Base-by-base conservation (phyloP, 2,888 invertebrate species). In the Zele albiditarsus region DNA sequence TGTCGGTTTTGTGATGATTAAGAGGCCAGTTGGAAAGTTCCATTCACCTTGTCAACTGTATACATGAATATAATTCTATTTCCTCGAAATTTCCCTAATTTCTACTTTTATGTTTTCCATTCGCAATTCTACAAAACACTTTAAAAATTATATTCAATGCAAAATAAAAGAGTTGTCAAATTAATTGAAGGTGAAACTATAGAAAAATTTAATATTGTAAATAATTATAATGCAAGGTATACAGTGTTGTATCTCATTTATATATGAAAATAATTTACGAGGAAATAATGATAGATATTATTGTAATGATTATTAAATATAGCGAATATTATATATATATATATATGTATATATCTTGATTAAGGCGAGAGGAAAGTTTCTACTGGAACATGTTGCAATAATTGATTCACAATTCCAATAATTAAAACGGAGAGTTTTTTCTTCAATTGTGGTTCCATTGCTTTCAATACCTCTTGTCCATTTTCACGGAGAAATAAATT, bases 401-500 rank as follows among this genome's bases (percentile, higher is more conserved):
- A 87, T 83, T 93, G 92, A 88, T 94, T 94, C 49, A 93, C 91
- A 81, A 94, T 92, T 75, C 91, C 91, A 78, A 91, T 91, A 85
- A 94, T 94, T 62, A 94, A 91, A 20, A 86, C 87, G 1, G 93
- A 92, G 72, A 94, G 87, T 86, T 94, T 94, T 83, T 90, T 91
- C 81, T 92, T 92, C 77, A 94, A 87, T 83, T 94, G 94, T 0
- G 93, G 92, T 83, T 92, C 92, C 94, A 94, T 94, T 5, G 92
- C 92, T 83, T 93, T 92, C 75, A 94, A 88, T 0, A 94, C 94
- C 87, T 94, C 92, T 76, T 92, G 91, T 0, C 93, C 94, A 83
- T 94, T 94, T 83, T 94, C 94, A 68, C 92, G 90, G 42, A 94
- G 90, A 84, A 94, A 94, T 66, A 94, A 89, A 85, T 94, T 94